Conservation (phyloP, 1,140 invertebrate genomes). For the Geopemphigus sp. region DNA sequence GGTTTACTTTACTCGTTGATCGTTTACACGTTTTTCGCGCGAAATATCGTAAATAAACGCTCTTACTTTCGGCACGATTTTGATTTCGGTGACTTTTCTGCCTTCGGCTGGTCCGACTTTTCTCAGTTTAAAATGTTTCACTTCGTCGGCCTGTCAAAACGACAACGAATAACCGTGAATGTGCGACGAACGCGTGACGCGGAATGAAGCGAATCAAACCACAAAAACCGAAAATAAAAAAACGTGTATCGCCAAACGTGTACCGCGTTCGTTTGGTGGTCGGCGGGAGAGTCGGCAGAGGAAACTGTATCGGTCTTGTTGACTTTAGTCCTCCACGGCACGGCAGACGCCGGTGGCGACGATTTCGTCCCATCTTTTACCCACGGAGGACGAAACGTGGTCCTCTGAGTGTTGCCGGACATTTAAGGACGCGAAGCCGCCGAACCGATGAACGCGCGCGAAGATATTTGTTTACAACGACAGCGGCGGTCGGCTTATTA, state of each 20-base stretch:
- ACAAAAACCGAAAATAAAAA: background rate
- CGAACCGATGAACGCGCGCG: background rate
- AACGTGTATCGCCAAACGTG: background rate
- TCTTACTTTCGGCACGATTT: conserved; percentile 42
- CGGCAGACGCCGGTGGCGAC: conserved; percentile 57
- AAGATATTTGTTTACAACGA: background rate
- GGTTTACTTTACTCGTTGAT: no score
- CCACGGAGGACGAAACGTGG: conserved; percentile 76
- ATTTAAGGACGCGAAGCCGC: background rate
- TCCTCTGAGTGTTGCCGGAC: conserved; percentile 57
- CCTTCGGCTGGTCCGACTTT: conserved; percentile 30
- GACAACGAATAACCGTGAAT: background rate
- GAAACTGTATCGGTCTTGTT: conserved; percentile 54
- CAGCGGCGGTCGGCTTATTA: no score
- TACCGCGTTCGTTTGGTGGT: conserved; percentile 22
- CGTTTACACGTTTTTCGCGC: no score
- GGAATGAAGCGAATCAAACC: no score
- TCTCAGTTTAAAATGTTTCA: conserved; percentile 40
- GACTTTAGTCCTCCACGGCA: conserved; percentile 61
- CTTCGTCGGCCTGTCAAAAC: conserved; percentile 22
- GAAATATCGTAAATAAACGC: background rate
- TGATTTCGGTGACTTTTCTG: conserved; percentile 43
- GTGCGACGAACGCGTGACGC: no score
- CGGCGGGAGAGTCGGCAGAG: background rate
- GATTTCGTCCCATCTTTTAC: conserved; percentile 67